A percentile compares a stretch with the other conserved stretches of the same genome.
Evolutionary conservation across 1,140 invertebrate species (phyloP).

Genomic region (Tetramorium parvispinum): DNA sequence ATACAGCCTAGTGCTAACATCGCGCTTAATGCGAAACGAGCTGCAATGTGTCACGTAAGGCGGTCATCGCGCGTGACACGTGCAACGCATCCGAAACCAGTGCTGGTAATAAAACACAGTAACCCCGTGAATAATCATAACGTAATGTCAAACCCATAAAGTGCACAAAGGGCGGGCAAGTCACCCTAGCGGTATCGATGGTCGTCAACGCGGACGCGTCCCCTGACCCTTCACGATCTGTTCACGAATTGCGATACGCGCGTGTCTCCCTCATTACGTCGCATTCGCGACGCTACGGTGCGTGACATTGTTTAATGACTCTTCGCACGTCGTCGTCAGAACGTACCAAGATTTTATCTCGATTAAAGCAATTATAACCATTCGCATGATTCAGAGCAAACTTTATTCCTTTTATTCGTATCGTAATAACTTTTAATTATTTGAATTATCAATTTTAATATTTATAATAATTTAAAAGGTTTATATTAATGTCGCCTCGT

Average conservation of each 20-base stretch:
- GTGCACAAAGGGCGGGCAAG: constrained; percentile 79
- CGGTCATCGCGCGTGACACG: constrained; percentile 29
- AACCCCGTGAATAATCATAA: constrained; percentile 85
- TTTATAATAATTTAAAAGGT: not conserved
- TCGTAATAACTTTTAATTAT: not conserved
- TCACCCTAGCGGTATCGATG: constrained; percentile 64
- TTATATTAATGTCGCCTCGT: not conserved
- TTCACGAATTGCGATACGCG: constrained; percentile 72
- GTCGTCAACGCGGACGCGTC: constrained; percentile 19
- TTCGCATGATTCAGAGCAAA: not conserved
- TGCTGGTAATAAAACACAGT: constrained; percentile 83
- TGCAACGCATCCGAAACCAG: constrained; percentile 47
- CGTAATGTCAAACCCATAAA: constrained; percentile 83
- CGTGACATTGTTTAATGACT: constrained; percentile 73
- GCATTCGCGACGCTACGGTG: constrained; percentile 66
- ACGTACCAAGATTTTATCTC: constrained; percentile 17
- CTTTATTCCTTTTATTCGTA: not conserved
- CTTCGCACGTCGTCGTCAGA: constrained; percentile 58
- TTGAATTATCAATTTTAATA: not conserved
- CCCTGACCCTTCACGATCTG: constrained; percentile 58
- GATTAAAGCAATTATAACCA: not conserved
- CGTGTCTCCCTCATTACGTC: constrained; percentile 78
- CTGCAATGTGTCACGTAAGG: constrained; percentile 28
- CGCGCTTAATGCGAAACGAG: constrained; percentile 30
- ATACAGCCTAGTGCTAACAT: constrained; percentile 6